Evolutionary conservation across 2,888 invertebrate genomes (phyloP), one percentile per base, ranked within the genome.

Genomic region (Oligia latruncula): DNA sequence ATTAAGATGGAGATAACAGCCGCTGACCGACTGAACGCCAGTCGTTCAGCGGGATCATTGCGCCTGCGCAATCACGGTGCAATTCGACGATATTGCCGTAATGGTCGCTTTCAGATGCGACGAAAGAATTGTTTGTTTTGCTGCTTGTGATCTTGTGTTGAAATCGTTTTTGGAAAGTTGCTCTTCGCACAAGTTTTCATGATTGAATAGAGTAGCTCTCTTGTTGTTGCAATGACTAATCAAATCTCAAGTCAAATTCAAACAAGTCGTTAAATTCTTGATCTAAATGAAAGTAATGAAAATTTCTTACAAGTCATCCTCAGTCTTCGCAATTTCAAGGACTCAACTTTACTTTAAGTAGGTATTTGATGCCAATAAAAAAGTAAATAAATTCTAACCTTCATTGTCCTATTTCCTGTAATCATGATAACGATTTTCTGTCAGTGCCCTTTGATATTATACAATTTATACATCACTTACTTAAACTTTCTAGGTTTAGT

Each of bases 1-100:
- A 88, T 87, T 87, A 86, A 89, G 90, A 91, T 90, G 82, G 29
- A 65, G 90, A 90, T 91, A 90, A 78, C 65, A 67, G 77, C 77
- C 62, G 78, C 77, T 87, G 89, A 87, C 90, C 89, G 87, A 87
- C 82, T 88, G 85, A 85, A 80, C 89, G 81, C 78, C 84, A 71
- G 77, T 52, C 68, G 71, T 78, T 82, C 78, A 71, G 74, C 40
- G 46, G 68, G 82, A 84, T 60, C 74, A 73, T 40, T 40, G 35
- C 78, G 78, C 77, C 71, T 76, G 67, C 68, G 72, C 74, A 74
- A 81, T 74, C 67, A 67, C 62, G 49, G 71, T 70, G 43, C 23
- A 60, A 70, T 67, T 62, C 66, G 5, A 65, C 65, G 43, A 87
- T 66, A 68, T 80, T 77, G 52, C 6, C 65, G 65, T 74, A 68